Evolutionary conservation across 92 coral and sea anemone genomes (phyloP), one percentile per base, ranked within the genome.

Genomic region (Phenganax subtilis): DNA sequence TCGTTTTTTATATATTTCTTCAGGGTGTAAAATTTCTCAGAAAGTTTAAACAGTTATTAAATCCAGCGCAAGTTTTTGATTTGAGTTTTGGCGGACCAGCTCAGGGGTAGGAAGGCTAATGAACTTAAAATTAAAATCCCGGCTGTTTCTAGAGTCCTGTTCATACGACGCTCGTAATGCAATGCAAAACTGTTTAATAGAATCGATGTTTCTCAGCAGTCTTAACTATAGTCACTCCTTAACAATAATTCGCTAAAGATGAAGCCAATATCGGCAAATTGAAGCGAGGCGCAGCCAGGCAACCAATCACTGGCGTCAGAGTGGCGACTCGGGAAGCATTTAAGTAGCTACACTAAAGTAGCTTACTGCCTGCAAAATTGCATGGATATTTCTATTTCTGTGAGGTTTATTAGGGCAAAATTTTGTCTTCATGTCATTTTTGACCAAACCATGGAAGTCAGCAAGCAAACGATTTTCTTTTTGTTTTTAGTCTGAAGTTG

Each of bases 21-120:
- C 86, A 94, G 98, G 98, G 98, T 77, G 98, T 94, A 8, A 94
- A 94, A 66, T 94, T 94, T 90, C 91, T 94, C 83, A 86, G 97
- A 85, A 94, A 87, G 82, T 94, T 94, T 81, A 96, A 96, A 86
- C 99, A 96, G 52, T 77, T 96, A 56, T 84, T 96, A 84, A 96
- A 96, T 83, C 99, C 99, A 8, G 81, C 93, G 47, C 99, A 96
- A 92, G 97, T 96, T 37, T 96, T 96, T 83, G 99, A 96, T 56
- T 89, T 96, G 12, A 97, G 92, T 27, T 86, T 90, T 14, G 99
- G 97, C 51, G 99, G 99, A 55, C 99, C 99, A 7, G 87, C 97
- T 12, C 87, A 92, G 73, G 99, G 99, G 99, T 96, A 90, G 51
- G 93, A 75, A 20, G 57, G 28, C 10, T 17, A 12, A 27, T 28